phyloP scores from a whole-genome alignment of 1,140 invertebrate genomes.

The Heliconius hermathena region DNA sequence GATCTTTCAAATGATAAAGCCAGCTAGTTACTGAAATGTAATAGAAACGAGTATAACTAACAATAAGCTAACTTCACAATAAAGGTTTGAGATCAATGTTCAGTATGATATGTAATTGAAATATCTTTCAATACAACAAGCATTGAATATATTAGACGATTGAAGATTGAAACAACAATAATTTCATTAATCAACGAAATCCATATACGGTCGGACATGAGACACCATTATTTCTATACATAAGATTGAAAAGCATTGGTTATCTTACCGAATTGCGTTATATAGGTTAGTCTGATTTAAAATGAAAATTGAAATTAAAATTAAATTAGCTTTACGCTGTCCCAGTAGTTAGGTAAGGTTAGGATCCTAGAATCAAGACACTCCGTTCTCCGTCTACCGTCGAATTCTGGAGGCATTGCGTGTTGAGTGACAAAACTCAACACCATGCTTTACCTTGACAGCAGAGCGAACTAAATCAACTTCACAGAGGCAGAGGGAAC shows the following conservation, averaged over 20 bases:
- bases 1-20: too few species aligned
- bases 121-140: conserved; percentile 18
- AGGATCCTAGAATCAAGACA: too few species aligned
- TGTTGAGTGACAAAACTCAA: too few species aligned
- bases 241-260: conserved; percentile 20
- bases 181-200: conserved; percentile 33
- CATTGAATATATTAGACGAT: conserved; percentile 19
- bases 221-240: not conserved
- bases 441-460: too few species aligned
- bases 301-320: conserved; percentile 22
- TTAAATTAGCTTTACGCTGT: too few species aligned
- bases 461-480: too few species aligned
- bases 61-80: not conserved
- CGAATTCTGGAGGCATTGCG: too few species aligned
- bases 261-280: conserved; percentile 28
- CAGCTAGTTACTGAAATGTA: not conserved
- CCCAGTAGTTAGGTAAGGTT: too few species aligned
- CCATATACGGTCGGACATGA: conserved; percentile 17
- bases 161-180: conserved; percentile 30
- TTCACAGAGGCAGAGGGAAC: too few species aligned
- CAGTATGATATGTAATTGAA: conserved; percentile 9
- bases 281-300: conserved; percentile 33
- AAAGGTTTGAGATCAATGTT: not conserved
- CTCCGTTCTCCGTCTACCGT: too few species aligned
- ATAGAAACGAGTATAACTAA: not conserved